phyloP scores from a whole-genome alignment of 2,113 vertebrate species.

The Fukomys damarensis region DNA sequence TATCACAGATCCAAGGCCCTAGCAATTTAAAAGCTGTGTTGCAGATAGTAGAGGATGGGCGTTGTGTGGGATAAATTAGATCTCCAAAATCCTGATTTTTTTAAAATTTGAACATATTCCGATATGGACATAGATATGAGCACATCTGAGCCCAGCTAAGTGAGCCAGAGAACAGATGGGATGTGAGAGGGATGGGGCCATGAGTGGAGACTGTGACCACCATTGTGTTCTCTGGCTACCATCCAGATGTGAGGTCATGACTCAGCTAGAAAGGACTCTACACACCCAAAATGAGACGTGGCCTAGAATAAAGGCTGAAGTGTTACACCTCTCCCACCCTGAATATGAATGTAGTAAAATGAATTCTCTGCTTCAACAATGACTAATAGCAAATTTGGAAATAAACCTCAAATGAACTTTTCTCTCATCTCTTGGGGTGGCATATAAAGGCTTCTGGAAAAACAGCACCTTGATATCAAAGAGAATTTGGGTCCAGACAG shows the following conservation, averaged over 20 bases:
- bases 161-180: not conserved
- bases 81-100: not conserved
- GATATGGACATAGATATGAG: not conserved
- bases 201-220: not conserved
- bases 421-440: not conserved
- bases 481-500: not conserved
- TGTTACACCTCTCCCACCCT: not conserved
- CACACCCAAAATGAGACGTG: not conserved
- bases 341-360: not conserved
- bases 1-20: not conserved
- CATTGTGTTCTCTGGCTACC: not conserved
- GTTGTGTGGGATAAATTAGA: not conserved
- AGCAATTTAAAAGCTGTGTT: not conserved
- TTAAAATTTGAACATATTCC: not conserved
- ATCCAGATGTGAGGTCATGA: not conserved
- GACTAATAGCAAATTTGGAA: not conserved
- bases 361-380: not conserved
- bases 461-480: not conserved
- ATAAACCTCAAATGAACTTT: constrained; percentile 28
- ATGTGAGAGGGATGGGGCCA: not conserved
- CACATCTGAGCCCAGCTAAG: not conserved
- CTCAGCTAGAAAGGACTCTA: not conserved
- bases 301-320: not conserved
- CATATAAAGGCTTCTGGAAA: not conserved
- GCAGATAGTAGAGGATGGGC: not conserved